Conservation (phyloP, 2,888 invertebrate genomes). For the Epiblema foenella region DNA sequence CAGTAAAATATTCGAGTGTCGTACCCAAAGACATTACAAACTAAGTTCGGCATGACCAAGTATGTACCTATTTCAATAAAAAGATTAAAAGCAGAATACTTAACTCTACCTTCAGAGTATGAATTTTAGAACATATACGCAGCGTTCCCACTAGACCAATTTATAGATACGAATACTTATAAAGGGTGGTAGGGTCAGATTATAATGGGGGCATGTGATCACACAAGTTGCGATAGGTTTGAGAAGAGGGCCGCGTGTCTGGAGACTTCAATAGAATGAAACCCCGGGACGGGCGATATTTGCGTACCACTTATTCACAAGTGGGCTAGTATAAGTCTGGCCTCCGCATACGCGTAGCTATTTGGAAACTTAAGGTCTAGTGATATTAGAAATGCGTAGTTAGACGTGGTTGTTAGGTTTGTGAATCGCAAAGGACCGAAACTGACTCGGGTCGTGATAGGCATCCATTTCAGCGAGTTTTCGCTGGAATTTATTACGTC, state of each 20-base stretch:
- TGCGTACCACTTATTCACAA: background rate
- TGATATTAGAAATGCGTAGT: background rate
- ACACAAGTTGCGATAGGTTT: background rate
- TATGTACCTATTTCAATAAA: conserved; percentile 28
- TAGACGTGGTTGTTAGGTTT: background rate
- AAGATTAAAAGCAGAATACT: conserved; percentile 19
- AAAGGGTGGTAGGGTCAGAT: background rate
- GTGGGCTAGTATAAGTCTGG: background rate
- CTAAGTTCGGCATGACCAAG: conserved; percentile 8
- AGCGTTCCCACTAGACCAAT: background rate
- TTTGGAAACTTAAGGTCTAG: background rate
- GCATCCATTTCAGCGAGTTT: conserved; percentile 44
- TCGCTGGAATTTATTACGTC: conserved; percentile 51
- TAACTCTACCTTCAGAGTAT: conserved; percentile 12
- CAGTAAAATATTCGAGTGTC: background rate
- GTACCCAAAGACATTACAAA: background rate
- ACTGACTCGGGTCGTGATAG: conserved; percentile 30
- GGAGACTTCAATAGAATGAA: background rate
- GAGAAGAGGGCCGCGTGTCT: background rate
- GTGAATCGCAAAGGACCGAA: background rate
- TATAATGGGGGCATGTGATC: background rate
- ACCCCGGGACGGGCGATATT: conserved; percentile 2
- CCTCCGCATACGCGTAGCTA: background rate
- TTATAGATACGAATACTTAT: background rate
- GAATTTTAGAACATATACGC: background rate